Percentiles rank a stretch among this genome's conserved stretches.
phyloP scores from a whole-genome alignment of 2,113 vertebrate species.

The Colius striatus region DNA sequence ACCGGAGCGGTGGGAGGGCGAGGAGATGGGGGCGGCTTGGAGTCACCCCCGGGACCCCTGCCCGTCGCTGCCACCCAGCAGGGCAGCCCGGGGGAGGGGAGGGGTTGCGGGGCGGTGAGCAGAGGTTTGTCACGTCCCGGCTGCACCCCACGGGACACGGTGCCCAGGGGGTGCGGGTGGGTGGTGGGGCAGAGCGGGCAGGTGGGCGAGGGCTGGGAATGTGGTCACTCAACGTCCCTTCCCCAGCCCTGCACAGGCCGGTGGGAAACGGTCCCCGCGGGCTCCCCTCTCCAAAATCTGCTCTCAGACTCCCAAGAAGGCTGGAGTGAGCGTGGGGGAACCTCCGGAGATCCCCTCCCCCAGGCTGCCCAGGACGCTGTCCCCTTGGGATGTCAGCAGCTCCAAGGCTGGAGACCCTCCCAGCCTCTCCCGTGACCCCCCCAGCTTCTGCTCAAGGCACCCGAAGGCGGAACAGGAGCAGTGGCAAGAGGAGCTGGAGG shows the following conservation, averaged over 20 bases:
- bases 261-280: neutral
- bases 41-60: neutral
- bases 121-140: rapidly evolving
- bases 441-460: neutral
- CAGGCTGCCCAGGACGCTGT: neutral
- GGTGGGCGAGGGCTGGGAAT: neutral
- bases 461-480: neutral
- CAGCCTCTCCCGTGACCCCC: too few relatives aligned
- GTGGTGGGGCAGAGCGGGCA: rapidly evolving
- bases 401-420: neutral
- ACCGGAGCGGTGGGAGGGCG: rapidly evolving
- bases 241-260: neutral
- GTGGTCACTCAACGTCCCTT: rapidly evolving
- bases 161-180: neutral
- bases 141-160: neutral
- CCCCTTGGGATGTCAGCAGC: neutral
- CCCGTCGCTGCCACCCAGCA: rapidly evolving
- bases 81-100: neutral
- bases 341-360: rapidly evolving
- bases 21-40: neutral
- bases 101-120: neutral
- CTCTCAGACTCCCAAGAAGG: neutral
- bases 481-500: neutral
- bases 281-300: neutral
- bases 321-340: neutral